Conservation (phyloP, 2,888 invertebrate species). For the Eucera pruinosa region DNA sequence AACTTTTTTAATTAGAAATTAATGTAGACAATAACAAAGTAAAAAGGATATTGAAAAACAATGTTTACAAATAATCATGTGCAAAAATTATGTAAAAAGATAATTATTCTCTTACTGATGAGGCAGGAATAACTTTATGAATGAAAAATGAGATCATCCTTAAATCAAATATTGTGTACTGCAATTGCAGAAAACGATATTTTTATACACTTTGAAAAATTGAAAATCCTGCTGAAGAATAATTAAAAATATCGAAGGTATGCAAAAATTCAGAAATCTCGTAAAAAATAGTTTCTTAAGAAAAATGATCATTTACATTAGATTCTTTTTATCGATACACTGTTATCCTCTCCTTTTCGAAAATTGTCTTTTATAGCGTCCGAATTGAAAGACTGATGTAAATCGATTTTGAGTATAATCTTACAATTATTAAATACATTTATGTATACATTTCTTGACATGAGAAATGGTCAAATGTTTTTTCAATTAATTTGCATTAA, state of each 20-base stretch:
- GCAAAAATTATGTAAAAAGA: background rate
- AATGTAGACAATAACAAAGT: too few relatives aligned
- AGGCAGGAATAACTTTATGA: too few relatives aligned
- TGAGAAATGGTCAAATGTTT: background rate
- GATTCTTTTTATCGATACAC: background rate
- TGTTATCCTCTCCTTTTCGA: background rate
- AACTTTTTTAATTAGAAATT: too few relatives aligned
- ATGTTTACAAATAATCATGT: background rate
- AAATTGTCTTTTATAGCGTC: slow-evolving; percentile 1
- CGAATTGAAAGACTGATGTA: slow-evolving; percentile 25
- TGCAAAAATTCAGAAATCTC: background rate
- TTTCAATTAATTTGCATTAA: slow-evolving; percentile 1
- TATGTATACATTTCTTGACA: background rate
- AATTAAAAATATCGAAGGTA: background rate
- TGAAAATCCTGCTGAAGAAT: background rate
- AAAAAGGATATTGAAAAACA: background rate
- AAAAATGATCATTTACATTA: background rate
- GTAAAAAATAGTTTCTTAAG: background rate
- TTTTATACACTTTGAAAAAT: background rate
- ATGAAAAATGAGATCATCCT: too few relatives aligned
- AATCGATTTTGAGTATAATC: background rate
- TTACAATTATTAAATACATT: background rate
- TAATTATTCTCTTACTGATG: too few relatives aligned
- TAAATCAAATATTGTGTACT: background rate
- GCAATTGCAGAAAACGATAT: background rate